Base-by-base conservation (phyloP, 2,113 vertebrate genomes). In the Periophthalmodon schlosseri region DNA sequence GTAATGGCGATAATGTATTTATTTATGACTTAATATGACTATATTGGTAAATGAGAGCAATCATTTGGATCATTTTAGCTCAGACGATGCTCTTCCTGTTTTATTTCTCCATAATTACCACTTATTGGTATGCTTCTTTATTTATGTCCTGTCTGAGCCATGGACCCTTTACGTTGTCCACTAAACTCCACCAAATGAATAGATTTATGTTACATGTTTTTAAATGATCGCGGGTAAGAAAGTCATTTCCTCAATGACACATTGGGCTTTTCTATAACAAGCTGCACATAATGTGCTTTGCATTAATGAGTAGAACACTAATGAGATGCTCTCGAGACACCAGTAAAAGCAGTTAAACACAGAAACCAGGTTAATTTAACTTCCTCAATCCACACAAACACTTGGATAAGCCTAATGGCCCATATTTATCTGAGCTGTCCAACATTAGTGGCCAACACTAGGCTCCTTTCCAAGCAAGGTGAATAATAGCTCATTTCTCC, bases 401-500 rank as follows among this genome's bases (percentile, higher is more conserved):
- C 63, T 65, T 65, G 63, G 63, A 65, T 44, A 21, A 65, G 63
- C 20, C 18, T 65, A 65, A 65, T 65, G 34, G 34, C 36, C 63
- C 34, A 39, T 65, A 65, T 65, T 65, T 65, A 65, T 65, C 63
- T 65, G 33, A 65, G 36, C 63, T 65, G 63, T 65, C 63, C 20
- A 20, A 65, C 36, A 44, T 44, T 65, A 65, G 63, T 44, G 63
- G 34, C 63, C 39, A 65, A 44, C 20, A 20, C 36, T 44, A 65
- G 63, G 63, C 28, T 36, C 8, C 61, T 34, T 36, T 16, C 57
- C 57, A 64, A 36, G 61, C 61, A 11, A 20, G 33, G 33, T 36
- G 34, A 36, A 39, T 44, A 21, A 65, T 39, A 4, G 20, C 18
- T 21, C n/a, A 39, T 65, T 65, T 65, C 20, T 9, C 18, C 4